Conservation (phyloP, 2,888 invertebrate species). For the Luperina testacea region DNA sequence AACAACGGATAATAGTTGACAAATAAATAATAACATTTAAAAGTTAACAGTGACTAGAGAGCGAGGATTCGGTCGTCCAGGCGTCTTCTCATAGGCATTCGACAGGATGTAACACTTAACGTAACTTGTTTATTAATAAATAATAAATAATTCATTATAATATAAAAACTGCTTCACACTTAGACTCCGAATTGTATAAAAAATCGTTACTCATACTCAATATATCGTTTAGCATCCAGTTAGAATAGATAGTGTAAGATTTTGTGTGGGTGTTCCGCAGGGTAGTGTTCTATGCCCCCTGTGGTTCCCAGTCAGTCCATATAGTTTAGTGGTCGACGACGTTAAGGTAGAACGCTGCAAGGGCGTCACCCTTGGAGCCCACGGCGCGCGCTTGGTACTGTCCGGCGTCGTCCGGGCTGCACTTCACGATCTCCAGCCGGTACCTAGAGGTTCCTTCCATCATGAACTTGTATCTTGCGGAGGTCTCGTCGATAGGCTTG, state of each 20-base stretch:
- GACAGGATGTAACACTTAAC: conserved; percentile 89
- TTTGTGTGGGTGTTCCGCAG: conserved; percentile 73
- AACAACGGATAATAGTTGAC: conserved; percentile 72
- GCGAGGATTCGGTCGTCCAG: conserved; percentile 73
- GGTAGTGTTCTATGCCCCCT: conserved; percentile 75
- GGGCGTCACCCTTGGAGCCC: conserved; percentile 95
- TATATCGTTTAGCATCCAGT: conserved; percentile 75
- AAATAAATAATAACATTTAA: conserved; percentile 82
- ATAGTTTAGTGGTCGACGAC: conserved; percentile 88
- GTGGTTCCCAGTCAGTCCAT: conserved; percentile 74
- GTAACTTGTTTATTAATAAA: conserved; percentile 74
- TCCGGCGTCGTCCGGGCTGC: conserved; percentile 94
- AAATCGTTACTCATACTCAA: conserved; percentile 81
- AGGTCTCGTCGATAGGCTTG: conserved; percentile 95
- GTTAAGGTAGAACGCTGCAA: conserved; percentile 96
- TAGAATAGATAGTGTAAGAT: conserved; percentile 51
- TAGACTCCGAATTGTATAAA: conserved; percentile 88
- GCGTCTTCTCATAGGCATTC: conserved; percentile 85
- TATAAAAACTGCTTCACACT: conserved; percentile 83
- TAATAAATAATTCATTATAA: conserved; percentile 83
- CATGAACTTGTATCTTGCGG: conserved; percentile 94
- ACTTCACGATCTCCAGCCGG: conserved; percentile 93
- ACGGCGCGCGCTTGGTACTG: conserved; percentile 96
- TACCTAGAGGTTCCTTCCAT: conserved; percentile 95
- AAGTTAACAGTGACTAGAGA: conserved; percentile 88